A percentile compares a stretch with the other conserved stretches of the same genome.
phyloP scores from a whole-genome alignment of 2,113 vertebrate species.

The Notiomystis cincta region DNA sequence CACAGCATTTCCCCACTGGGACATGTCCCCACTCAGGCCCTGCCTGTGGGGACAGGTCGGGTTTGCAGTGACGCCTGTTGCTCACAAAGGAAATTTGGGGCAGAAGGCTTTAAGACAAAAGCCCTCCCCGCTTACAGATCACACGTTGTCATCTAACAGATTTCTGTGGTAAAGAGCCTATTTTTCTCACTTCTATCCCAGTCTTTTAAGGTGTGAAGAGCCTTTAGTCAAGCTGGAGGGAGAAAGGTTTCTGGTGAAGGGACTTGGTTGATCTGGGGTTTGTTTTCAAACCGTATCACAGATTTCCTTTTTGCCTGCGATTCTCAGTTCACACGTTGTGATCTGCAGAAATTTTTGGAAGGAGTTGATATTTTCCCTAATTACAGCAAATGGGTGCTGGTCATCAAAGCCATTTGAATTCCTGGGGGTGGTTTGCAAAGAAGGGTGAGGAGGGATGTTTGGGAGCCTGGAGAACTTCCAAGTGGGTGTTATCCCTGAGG shows the following conservation, averaged over 20 bases:
- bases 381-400: background rate
- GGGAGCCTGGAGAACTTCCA: background rate
- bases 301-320: background rate
- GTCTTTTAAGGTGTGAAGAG: background rate
- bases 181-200: background rate
- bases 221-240: background rate
- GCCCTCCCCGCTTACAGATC: background rate
- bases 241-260: background rate
- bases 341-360: background rate
- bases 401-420: background rate
- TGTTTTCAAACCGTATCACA: background rate
- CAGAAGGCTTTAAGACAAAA: background rate
- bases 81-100: background rate
- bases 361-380: background rate
- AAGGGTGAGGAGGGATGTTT: background rate
- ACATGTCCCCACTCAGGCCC: background rate
- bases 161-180: background rate
- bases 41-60: background rate
- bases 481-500: background rate
- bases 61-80: accelerated
- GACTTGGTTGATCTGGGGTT: background rate
- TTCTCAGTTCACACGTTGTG: background rate
- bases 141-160: background rate
- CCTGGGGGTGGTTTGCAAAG: background rate
- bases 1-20: background rate